Evolutionary conservation across 2,888 invertebrate species (phyloP).

Genomic region (Gandaritis pyraliata): DNA sequence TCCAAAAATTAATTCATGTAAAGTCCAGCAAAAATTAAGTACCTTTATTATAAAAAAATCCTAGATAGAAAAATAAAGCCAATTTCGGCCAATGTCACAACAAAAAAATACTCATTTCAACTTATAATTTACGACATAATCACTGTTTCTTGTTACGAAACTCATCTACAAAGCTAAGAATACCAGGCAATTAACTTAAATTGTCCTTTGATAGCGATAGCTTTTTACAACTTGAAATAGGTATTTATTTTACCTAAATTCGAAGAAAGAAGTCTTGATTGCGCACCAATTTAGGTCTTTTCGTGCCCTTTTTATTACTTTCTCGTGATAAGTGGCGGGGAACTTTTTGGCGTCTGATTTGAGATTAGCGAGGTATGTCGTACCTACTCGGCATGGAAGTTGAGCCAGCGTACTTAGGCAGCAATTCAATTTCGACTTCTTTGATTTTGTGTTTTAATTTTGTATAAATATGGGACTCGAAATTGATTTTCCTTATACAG

Average conservation of each 20-base stretch:
- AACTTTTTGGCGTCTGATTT: neutral
- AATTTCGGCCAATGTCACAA: slow-evolving; percentile 18
- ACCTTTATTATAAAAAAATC: no score
- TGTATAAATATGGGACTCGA: no score
- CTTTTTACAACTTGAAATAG: slow-evolving; percentile 25
- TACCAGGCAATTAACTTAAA: slow-evolving; percentile 46
- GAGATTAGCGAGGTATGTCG: neutral
- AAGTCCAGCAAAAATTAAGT: no score
- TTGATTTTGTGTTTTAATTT: no score
- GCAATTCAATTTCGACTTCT: no score
- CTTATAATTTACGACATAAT: slow-evolving; percentile 36
- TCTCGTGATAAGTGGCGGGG: neutral
- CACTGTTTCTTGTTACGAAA: slow-evolving; percentile 33
- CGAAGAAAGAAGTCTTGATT: slow-evolving; percentile 5
- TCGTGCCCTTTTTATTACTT: neutral
- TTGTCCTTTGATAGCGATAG: slow-evolving; percentile 44
- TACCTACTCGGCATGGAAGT: no score
- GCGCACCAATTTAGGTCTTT: slow-evolving; percentile 3
- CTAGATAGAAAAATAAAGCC: slow-evolving; percentile 11
- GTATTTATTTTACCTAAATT: slow-evolving; percentile 16
- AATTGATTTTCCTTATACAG: no score
- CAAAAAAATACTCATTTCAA: slow-evolving; percentile 28
- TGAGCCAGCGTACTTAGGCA: no score
- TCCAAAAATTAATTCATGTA: no score
- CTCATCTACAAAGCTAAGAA: slow-evolving; percentile 30